Evolutionary conservation across 2,888 invertebrate species (phyloP).

Genomic region (Patella depressa): DNA sequence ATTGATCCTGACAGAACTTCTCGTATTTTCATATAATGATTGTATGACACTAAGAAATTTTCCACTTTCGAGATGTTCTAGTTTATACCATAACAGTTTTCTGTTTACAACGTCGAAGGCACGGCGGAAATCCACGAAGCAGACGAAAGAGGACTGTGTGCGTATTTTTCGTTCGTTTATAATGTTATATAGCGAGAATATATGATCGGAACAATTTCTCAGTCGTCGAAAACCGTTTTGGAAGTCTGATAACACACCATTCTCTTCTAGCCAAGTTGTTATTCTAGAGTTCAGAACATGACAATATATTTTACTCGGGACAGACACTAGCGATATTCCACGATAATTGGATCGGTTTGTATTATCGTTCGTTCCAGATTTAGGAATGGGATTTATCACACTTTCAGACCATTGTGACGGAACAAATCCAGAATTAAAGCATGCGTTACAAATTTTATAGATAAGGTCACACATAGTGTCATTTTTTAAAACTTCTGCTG

Average conservation of each 20-base stretch:
- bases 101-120: not conserved
- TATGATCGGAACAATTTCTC: not conserved
- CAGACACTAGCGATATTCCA: no score
- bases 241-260: not conserved
- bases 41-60: not conserved
- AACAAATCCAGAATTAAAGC: no score
- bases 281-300: no score
- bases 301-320: no score
- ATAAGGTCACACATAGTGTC: no score
- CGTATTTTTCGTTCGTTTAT: not conserved
- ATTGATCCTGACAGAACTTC: not conserved
- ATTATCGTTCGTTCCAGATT: no score
- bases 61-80: not conserved
- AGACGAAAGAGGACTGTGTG: not conserved
- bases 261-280: not conserved
- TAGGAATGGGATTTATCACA: no score
- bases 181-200: not conserved
- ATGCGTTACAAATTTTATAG: no score
- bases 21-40: not conserved
- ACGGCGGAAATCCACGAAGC: not conserved
- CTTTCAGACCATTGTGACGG: no score
- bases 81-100: not conserved
- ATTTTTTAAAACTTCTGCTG: no score
- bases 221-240: not conserved
- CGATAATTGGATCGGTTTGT: no score